Evolutionary conservation across 2,888 invertebrate species (phyloP), one percentile per base, ranked within the genome.

Genomic region (Eugnorisma glareosa): DNA sequence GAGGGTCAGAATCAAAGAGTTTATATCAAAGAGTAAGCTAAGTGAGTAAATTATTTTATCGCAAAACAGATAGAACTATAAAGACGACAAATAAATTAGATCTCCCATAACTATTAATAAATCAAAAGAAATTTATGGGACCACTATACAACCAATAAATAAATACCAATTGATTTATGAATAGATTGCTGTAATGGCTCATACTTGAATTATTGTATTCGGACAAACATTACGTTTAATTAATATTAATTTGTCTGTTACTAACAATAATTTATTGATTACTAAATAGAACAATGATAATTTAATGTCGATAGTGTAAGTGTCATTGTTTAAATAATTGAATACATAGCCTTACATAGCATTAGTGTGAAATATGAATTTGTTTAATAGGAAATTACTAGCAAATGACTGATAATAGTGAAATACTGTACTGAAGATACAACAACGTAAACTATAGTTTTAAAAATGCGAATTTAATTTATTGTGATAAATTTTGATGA

Each of bases 141-240:
- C 13, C 48, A 43, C 11, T 77, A 54, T 35, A 68, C 31, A 82
- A 40, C 15, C 54, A 67, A 67, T 77, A 63, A 71, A 71, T 54
- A 37, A 37, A 28, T 64, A 43, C 28, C 18, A 8, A 40, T 31
- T 68, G 28, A 78, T 83, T 40, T 77, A 83, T 64, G 43, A 28
- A n/a, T 48, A 68, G 10, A 48, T 67, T 3, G 7, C 45, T 24
- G 24, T 57, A 28, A 77, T 76, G 11, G 40, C 6, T 40, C 31
- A 45, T 54, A 45, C 18, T 24, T 79, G 54, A 63, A 40, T 54
- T 72, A 81, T 68, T 64, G 67, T 15, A 68, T 57, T 67, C 11
- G 35, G 8, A 21, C 75, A n/a, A 64, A 28, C 54, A 35, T 59
- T 48, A 37, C 6, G 15, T 45, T 40, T 21, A 54, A 54, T 43